These are phyloP conservation scores for Psammodynastes pulverulentus DNA, from an alignment of 2,113 vertebrate species.

Conservation along the genomic window DNA sequence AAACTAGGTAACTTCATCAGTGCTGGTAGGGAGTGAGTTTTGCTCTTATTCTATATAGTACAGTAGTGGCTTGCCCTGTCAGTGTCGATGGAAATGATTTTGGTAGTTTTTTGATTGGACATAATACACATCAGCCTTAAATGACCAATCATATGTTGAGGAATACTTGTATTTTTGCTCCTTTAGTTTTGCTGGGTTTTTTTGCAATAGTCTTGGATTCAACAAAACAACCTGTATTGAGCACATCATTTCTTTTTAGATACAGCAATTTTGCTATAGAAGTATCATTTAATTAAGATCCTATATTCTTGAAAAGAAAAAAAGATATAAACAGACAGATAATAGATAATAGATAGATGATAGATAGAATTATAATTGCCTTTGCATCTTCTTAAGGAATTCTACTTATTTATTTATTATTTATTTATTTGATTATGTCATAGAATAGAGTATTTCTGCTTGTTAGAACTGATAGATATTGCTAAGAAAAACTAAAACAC, in stretches of 20 bases:
- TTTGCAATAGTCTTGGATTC: not conserved
- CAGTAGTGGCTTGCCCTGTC: not conserved
- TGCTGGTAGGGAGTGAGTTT: not conserved
- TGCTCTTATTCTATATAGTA: not conserved
- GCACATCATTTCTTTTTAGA: not conserved
- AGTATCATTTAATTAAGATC: not conserved
- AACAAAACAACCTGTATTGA: not conserved
- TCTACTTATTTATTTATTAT: no score
- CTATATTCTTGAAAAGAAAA: not conserved
- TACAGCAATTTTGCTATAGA: not conserved
- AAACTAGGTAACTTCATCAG: no score
- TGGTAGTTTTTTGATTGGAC: not conserved
- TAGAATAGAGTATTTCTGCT: not conserved
- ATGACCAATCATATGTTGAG: not conserved
- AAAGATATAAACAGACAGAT: no score
- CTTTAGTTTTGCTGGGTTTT: not conserved
- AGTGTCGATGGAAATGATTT: not conserved
- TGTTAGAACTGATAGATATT: not conserved
- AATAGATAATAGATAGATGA: not conserved
- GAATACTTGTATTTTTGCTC: not conserved
- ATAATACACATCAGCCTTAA: not conserved
- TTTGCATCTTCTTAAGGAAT: not conserved
- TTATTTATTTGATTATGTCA: no score
- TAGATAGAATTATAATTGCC: not conserved
- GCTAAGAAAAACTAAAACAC: not conserved